These are phyloP conservation scores for Lutraria lutraria DNA, from an alignment of 2,888 invertebrate species.

Conservation along the genomic window DNA sequence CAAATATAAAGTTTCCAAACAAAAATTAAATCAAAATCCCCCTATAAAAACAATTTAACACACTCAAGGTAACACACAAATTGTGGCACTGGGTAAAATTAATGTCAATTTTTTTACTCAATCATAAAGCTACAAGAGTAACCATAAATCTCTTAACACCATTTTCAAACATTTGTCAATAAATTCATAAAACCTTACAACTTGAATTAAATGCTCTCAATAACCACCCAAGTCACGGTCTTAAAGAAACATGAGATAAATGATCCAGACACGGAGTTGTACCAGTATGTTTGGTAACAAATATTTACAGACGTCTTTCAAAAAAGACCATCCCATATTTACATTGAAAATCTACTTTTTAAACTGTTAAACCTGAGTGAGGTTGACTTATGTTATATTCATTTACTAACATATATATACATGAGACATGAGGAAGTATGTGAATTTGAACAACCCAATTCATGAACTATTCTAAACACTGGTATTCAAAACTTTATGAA, in stretches of 20 bases:
- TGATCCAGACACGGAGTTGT: not conserved
- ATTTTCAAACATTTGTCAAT: not conserved
- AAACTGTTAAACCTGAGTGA: not conserved
- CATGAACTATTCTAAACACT: too few species aligned
- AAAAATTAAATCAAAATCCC: too few species aligned
- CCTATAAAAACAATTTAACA: too few species aligned
- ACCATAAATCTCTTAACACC: too few species aligned
- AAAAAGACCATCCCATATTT: not conserved
- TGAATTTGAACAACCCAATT: too few species aligned
- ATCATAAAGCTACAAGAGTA: too few species aligned
- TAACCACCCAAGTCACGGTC: not conserved
- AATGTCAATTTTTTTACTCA: too few species aligned
- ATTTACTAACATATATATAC: too few species aligned
- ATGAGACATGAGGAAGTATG: too few species aligned
- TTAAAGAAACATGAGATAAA: not conserved
- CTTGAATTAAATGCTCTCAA: not conserved
- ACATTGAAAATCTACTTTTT: not conserved
- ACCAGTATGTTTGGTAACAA: not conserved
- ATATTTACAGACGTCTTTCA: not conserved
- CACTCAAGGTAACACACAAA: too few species aligned
- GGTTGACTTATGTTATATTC: not conserved
- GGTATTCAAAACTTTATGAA: too few species aligned
- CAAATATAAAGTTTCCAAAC: not conserved
- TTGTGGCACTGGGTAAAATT: too few species aligned
- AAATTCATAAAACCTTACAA: not conserved